Conservation (phyloP, 1,140 invertebrate genomes). For the Sminthurinus signatus region DNA sequence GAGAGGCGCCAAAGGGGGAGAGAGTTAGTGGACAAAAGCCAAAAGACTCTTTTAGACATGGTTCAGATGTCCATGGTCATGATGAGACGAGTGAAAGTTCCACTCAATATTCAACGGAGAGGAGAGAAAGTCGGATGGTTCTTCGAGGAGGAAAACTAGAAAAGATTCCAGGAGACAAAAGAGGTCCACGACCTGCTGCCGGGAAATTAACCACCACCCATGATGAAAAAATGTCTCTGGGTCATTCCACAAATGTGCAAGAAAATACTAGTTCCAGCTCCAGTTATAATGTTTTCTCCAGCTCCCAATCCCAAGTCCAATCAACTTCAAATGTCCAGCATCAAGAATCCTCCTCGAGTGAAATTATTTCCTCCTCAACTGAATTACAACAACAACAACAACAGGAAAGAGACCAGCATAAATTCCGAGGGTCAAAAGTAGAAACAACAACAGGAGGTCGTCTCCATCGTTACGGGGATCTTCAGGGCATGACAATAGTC, state of each 20-base stretch:
- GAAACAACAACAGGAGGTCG: slow-evolving; percentile 34
- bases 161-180: neutral
- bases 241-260: neutral
- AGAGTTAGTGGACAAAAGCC: neutral
- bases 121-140: neutral
- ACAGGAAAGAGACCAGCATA: neutral
- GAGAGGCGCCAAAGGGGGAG: neutral
- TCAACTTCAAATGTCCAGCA: neutral
- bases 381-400: neutral
- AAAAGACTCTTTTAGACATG: too few species aligned
- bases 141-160: slow-evolving; percentile 10
- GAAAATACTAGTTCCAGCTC: neutral
- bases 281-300: neutral
- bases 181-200: neutral
- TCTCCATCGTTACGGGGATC: slow-evolving; percentile 31
- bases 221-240: neutral
- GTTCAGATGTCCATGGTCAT: too few species aligned
- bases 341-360: neutral
- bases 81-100: neutral
- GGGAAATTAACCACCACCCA: neutral
- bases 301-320: neutral
- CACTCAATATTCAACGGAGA: too few species aligned
- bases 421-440: slow-evolving; percentile 28
- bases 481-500: slow-evolving; percentile 37
- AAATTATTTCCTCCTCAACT: neutral